Conservation (phyloP, 2,797 vertebrate genomes). For the Hyperoplus lanceolatus region DNA sequence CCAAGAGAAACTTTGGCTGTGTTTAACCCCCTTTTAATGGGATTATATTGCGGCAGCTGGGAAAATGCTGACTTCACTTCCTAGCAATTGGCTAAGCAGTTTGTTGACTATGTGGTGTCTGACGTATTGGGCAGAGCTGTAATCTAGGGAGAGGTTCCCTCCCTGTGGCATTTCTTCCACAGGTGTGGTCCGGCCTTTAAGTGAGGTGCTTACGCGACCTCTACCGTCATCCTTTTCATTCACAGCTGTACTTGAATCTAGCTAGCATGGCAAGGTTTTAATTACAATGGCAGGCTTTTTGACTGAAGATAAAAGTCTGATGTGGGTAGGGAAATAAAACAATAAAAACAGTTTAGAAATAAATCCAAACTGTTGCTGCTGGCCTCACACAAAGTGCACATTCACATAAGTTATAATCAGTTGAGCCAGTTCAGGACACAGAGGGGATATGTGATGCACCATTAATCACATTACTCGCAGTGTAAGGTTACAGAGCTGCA, state of each 20-base stretch:
- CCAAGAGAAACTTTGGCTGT: constrained; percentile 33
- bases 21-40: constrained; percentile 53
- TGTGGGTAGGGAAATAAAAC: background rate
- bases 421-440: background rate
- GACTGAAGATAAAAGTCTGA: background rate
- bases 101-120: constrained; percentile 41
- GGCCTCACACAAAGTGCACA: background rate
- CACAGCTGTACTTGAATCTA: constrained; percentile 20
- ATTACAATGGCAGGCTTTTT: background rate
- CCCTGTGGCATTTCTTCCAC: constrained; percentile 26
- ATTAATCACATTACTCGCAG: constrained; percentile 11
- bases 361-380: background rate
- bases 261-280: background rate
- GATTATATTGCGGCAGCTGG: constrained; percentile 51
- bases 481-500: constrained; percentile 13
- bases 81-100: constrained; percentile 29
- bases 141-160: constrained; percentile 19
- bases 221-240: constrained; percentile 29
- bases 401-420: constrained; percentile 2
- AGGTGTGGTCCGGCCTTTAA: constrained; percentile 47
- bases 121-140: constrained; percentile 5
- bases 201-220: constrained; percentile 25
- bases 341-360: too few species aligned
- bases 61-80: constrained; percentile 59
- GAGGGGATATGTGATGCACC: constrained; percentile 20